These are phyloP conservation scores for Macrotrachela quadricornifera DNA, from an alignment of 1,140 invertebrate species.

Conservation along the genomic window DNA sequence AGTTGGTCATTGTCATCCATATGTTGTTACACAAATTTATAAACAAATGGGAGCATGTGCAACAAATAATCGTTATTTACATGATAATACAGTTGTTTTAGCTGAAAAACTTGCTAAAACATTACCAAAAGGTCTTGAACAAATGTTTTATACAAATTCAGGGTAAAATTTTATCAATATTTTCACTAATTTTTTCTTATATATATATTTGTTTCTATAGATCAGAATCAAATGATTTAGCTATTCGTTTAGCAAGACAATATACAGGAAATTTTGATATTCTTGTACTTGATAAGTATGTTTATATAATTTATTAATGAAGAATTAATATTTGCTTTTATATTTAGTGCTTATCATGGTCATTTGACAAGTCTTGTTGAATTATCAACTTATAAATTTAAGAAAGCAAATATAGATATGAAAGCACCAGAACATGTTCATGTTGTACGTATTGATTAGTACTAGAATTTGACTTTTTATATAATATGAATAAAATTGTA, in stretches of 20 bases:
- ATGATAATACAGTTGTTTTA: constrained; percentile 76
- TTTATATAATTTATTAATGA: constrained; percentile 13
- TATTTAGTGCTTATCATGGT: constrained; percentile 83
- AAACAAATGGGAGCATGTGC: constrained; percentile 66
- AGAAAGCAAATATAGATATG: constrained; percentile 45
- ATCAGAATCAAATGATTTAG: constrained; percentile 96
- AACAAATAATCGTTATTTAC: constrained; percentile 81
- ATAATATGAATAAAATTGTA: too few species aligned
- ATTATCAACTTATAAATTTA: constrained; percentile 92
- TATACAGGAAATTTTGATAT: constrained; percentile 69
- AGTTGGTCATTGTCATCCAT: constrained; percentile 91
- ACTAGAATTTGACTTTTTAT: too few species aligned
- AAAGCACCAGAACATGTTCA: constrained; percentile 65
- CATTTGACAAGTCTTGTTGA: constrained; percentile 79
- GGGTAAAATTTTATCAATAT: too few species aligned
- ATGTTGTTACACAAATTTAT: constrained; percentile 62
- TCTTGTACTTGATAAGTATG: constrained; percentile 86
- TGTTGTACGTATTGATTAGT: constrained; percentile 47
- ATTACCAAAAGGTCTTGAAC: constrained; percentile 32
- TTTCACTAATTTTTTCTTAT: background rate
- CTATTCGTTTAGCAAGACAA: constrained; percentile 61
- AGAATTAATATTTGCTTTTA: background rate
- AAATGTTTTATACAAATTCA: constrained; percentile 73
- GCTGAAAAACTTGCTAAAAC: constrained; percentile 59
- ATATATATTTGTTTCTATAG: constrained; percentile 33